Conservation (phyloP, 2,888 invertebrate genomes). For the Protonemura montana region DNA sequence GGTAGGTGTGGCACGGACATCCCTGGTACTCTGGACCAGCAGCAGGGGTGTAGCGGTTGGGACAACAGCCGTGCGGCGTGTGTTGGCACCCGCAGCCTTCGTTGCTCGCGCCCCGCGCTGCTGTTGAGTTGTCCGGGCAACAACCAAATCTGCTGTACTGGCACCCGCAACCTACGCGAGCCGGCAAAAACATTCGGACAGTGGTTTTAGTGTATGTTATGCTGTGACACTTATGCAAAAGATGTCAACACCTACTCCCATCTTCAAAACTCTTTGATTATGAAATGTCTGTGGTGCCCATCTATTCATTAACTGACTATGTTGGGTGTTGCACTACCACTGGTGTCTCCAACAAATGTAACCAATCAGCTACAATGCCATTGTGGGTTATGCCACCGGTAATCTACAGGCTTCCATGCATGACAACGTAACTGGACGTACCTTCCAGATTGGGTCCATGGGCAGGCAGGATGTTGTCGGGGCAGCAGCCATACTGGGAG, state of each 20-base stretch:
- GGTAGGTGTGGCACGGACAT: slow-evolving; percentile 84
- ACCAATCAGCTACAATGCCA: neutral
- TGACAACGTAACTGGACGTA: too few species aligned
- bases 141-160: slow-evolving; percentile 79
- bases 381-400: too few species aligned
- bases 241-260: too few species aligned
- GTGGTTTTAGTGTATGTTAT: too few species aligned
- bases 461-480: slow-evolving; percentile 84
- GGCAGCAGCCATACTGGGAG: slow-evolving; percentile 84
- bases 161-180: slow-evolving; percentile 77
- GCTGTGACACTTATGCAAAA: too few species aligned
- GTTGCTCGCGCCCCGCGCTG: slow-evolving; percentile 79
- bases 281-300: neutral
- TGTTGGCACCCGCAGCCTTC: slow-evolving; percentile 85
- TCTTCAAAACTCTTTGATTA: neutral
- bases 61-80: slow-evolving; percentile 81
- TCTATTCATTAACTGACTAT: too few species aligned
- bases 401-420: too few species aligned
- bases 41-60: slow-evolving; percentile 80
- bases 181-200: neutral
- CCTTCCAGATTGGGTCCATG: slow-evolving; percentile 78
- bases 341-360: too few species aligned
- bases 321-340: too few species aligned
- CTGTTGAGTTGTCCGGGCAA: slow-evolving; percentile 82
- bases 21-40: slow-evolving; percentile 80